These are phyloP conservation scores for Sarcophaga subvicina DNA, from an alignment of 2,888 invertebrate species.

Conservation along the genomic window DNA sequence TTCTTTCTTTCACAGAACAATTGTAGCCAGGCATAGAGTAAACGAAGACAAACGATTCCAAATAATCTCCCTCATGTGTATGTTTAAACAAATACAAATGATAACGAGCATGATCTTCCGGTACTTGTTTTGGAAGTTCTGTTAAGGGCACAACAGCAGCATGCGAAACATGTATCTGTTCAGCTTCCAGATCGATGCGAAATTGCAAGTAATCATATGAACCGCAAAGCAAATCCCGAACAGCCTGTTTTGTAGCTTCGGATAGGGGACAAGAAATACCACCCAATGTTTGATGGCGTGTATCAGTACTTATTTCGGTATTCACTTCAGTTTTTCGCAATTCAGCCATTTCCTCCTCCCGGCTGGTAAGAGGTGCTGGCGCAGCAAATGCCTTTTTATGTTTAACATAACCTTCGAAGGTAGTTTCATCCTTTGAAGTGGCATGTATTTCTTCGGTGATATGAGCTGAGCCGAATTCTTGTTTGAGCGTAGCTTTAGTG, in stretches of 20 bases:
- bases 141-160: constrained; percentile 86
- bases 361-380: constrained; percentile 94
- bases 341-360: constrained; percentile 93
- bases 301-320: constrained; percentile 90
- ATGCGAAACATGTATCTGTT: constrained; percentile 92
- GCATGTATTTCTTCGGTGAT: constrained; percentile 98
- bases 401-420: constrained; percentile 90
- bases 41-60: constrained; percentile 95
- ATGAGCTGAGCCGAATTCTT: constrained; percentile 96
- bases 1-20: constrained; percentile 97
- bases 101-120: constrained; percentile 90
- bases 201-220: constrained; percentile 93
- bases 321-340: constrained; percentile 87
- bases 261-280: constrained; percentile 96
- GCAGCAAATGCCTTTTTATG: constrained; percentile 90
- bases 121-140: constrained; percentile 90
- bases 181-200: constrained; percentile 83
- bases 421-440: constrained; percentile 91
- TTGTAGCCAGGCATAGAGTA: constrained; percentile 99
- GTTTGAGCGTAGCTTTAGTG: constrained; percentile 92
- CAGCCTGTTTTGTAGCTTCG: constrained; percentile 89
- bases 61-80: constrained; percentile 94
- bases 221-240: constrained; percentile 88
- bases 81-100: constrained; percentile 94
- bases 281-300: constrained; percentile 93